Evolutionary conservation across 2,888 invertebrate genomes (phyloP).

Genomic region (Resseliella maxima): DNA sequence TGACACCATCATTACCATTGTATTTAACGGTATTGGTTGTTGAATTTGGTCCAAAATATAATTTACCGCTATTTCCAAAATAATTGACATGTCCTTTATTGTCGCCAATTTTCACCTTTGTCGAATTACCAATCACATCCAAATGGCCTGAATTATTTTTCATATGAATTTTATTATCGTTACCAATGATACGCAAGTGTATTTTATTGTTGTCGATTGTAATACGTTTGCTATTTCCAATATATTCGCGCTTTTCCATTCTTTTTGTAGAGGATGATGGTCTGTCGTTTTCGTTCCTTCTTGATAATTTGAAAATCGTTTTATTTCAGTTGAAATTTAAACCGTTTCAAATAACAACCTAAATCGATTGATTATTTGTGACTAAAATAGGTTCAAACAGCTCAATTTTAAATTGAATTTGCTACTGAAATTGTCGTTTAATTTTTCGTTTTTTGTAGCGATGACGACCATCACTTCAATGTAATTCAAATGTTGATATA

Average conservation of each 20-base stretch:
- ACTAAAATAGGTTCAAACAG: too few species aligned
- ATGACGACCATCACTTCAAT: too few species aligned
- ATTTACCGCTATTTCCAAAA: slow-evolving; percentile 66
- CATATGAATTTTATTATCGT: slow-evolving; percentile 66
- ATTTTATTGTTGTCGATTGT: slow-evolving; percentile 64
- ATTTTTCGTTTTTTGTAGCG: too few species aligned
- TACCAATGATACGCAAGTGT: slow-evolving; percentile 65
- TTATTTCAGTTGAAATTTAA: too few species aligned
- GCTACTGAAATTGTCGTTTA: too few species aligned
- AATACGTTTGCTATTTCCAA: slow-evolving; percentile 66
- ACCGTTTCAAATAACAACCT: too few species aligned
- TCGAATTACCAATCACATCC: slow-evolving; percentile 65
- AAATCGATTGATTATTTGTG: too few species aligned
- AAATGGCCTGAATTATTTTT: slow-evolving; percentile 63
- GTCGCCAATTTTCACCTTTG: slow-evolving; percentile 64
- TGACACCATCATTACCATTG: slow-evolving; percentile 65
- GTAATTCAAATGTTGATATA: too few species aligned
- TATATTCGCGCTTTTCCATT: slow-evolving; percentile 61
- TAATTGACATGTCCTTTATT: slow-evolving; percentile 64
- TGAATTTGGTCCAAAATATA: slow-evolving; percentile 65
- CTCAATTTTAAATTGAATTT: too few species aligned
- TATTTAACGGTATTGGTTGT: slow-evolving; percentile 64
- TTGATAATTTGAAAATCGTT: too few species aligned
- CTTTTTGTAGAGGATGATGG: too few species aligned
- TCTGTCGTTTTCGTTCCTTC: not conserved